Percentiles rank a stretch among this genome's conserved stretches.
Conservation (phyloP, 2,888 invertebrate species). For the Dioctria linearis region DNA sequence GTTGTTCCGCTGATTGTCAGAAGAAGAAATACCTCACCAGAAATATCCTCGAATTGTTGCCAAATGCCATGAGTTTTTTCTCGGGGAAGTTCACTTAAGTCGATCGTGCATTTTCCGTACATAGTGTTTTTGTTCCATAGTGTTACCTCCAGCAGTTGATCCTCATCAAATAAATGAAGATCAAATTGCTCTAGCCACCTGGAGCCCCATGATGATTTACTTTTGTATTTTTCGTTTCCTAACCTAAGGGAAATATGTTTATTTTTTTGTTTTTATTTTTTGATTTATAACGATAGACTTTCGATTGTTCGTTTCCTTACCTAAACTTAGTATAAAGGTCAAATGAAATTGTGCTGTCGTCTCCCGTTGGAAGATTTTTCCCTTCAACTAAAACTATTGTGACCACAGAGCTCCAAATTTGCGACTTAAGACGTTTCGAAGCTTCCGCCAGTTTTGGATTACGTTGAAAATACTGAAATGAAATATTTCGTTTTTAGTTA, state of each 20-base stretch:
- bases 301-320: conserved; percentile 71
- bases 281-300: not conserved
- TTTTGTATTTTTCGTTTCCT: conserved; percentile 98
- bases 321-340: conserved; percentile 98
- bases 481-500: too few relatives aligned
- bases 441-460: conserved; percentile 85
- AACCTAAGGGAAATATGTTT: conserved; percentile 75
- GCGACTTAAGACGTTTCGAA: conserved; percentile 88
- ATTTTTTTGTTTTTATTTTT: too few relatives aligned
- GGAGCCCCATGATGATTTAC: conserved; percentile 89
- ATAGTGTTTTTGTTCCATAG: conserved; percentile 77
- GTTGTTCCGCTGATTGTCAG: conserved; percentile 96
- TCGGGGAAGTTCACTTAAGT: conserved; percentile 85
- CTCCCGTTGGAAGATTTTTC: conserved; percentile 89
- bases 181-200: conserved; percentile 98
- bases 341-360: conserved; percentile 85
- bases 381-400: conserved; percentile 98
- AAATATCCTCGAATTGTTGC: conserved; percentile 91
- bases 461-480: conserved; percentile 81
- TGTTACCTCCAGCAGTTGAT: conserved; percentile 91
- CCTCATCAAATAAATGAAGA: conserved; percentile 95
- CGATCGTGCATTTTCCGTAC: conserved; percentile 83
- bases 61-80: conserved; percentile 94
- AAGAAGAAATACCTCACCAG: conserved; percentile 86
- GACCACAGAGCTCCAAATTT: conserved; percentile 98